Percentiles rank a stretch among this genome's conserved stretches.
These are phyloP conservation scores for Luehdorfia chinensis DNA, from an alignment of 1,140 invertebrate species.

Conservation along the genomic window DNA sequence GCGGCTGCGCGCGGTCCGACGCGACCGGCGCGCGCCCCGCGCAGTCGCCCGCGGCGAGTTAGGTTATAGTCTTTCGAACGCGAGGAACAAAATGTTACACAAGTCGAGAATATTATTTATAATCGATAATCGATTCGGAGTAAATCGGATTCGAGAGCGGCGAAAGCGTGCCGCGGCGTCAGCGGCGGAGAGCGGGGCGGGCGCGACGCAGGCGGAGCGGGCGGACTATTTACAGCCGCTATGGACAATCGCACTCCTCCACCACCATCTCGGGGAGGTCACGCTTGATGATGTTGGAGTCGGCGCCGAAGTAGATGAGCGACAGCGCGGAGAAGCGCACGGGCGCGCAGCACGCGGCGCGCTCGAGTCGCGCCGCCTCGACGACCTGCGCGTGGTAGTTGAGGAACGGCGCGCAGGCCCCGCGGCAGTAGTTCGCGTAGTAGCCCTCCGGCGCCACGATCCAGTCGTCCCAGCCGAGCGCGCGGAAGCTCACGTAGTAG, in stretches of 20 bases:
- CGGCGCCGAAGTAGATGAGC: conserved; percentile 94
- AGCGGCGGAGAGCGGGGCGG: conserved; percentile 83
- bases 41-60: conserved; percentile 44
- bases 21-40: conserved; percentile 21
- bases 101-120: conserved; percentile 73
- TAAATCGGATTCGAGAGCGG: conserved; percentile 22
- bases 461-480: conserved; percentile 96
- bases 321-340: conserved; percentile 95
- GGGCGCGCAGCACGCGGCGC: conserved; percentile 95
- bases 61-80: conserved; percentile 74
- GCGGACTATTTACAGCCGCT: no score
- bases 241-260: conserved; percentile 96
- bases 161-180: conserved; percentile 85
- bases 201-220: no score
- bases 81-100: conserved; percentile 74
- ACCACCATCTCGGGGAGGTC: conserved; percentile 98
- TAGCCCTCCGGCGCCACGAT: conserved; percentile 94
- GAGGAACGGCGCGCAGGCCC: conserved; percentile 89
- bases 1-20: conserved; percentile 26
- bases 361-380: conserved; percentile 90
- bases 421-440: conserved; percentile 96
- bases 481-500: conserved; percentile 93
- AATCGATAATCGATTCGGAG: conserved; percentile 70
- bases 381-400: conserved; percentile 94
- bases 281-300: conserved; percentile 94